Percentiles rank a stretch among this genome's conserved stretches.
These are phyloP conservation scores for Drosophila insularis DNA, from an alignment of 1,140 invertebrate species.

Conservation along the genomic window DNA sequence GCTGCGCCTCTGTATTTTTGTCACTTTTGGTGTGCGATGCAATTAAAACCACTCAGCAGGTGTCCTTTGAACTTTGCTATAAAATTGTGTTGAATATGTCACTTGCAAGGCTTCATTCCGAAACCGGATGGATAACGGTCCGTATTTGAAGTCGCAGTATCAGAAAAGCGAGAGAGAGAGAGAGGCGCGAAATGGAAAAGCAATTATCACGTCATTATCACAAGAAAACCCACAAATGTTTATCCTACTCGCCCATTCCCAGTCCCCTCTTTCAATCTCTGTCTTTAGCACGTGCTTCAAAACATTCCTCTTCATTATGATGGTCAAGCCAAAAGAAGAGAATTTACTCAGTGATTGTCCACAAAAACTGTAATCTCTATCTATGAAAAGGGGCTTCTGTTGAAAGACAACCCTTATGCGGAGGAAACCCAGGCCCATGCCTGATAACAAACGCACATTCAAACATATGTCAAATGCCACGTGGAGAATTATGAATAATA, in stretches of 20 bases:
- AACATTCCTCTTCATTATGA: not conserved
- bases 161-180: too few species aligned
- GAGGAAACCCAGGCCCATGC: conserved; percentile 20
- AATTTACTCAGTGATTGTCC: not conserved
- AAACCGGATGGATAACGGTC: conserved; percentile 61
- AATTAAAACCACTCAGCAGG: conserved; percentile 82
- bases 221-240: conserved; percentile 47
- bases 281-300: conserved; percentile 23
- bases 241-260: not conserved
- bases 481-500: conserved; percentile 81
- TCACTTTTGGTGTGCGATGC: conserved; percentile 67
- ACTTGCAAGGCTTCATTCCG: conserved; percentile 82
- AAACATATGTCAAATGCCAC: conserved; percentile 59
- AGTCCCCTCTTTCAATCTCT: not conserved
- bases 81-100: conserved; percentile 68
- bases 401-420: conserved; percentile 58
- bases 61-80: conserved; percentile 79
- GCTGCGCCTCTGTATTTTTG: not conserved
- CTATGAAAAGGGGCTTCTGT: conserved; percentile 45
- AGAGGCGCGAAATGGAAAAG: conserved; percentile 43
- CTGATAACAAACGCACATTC: not conserved
- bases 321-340: conserved; percentile 25
- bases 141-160: conserved; percentile 18
- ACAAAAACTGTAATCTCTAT: conserved; percentile 1
- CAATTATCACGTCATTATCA: conserved; percentile 81